Evolutionary conservation across 1,140 invertebrate genomes (phyloP).

Genomic region (Achatina immaculata): DNA sequence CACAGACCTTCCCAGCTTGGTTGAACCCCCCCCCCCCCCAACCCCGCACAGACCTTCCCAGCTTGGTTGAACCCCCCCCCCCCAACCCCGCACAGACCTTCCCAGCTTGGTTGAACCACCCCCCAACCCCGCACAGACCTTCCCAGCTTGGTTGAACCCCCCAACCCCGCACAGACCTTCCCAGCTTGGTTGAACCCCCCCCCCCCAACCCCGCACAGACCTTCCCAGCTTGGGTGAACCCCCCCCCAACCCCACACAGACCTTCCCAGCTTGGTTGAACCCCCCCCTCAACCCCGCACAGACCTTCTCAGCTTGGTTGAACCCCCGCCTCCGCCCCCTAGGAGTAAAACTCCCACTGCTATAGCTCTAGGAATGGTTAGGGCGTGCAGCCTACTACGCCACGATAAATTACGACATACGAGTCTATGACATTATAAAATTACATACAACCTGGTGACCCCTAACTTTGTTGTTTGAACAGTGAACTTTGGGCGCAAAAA

Average conservation of each 20-base stretch:
- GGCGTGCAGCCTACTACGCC: neutral
- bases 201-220: neutral
- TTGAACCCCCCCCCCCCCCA: neutral
- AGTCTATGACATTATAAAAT: too few relatives aligned
- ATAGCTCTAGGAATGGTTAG: too few relatives aligned
- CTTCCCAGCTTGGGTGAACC: neutral
- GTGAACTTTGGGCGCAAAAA: too few relatives aligned
- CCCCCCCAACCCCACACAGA: neutral
- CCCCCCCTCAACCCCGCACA: too few relatives aligned
- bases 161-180: too few relatives aligned
- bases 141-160: too few relatives aligned
- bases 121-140: too few relatives aligned
- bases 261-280: neutral
- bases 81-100: neutral
- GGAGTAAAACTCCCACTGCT: neutral
- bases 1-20: neutral
- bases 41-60: neutral
- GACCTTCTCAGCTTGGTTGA: too few relatives aligned
- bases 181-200: neutral
- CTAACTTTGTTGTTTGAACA: too few relatives aligned
- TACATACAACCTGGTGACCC: too few relatives aligned
- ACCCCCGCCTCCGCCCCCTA: neutral
- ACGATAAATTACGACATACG: neutral
- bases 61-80: neutral
- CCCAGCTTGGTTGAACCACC: neutral